Percentiles rank a stretch among this genome's conserved stretches.
These are phyloP conservation scores for Palythoa caribaeorum DNA, from an alignment of 92 coral and sea anemone species.

Conservation along the genomic window DNA sequence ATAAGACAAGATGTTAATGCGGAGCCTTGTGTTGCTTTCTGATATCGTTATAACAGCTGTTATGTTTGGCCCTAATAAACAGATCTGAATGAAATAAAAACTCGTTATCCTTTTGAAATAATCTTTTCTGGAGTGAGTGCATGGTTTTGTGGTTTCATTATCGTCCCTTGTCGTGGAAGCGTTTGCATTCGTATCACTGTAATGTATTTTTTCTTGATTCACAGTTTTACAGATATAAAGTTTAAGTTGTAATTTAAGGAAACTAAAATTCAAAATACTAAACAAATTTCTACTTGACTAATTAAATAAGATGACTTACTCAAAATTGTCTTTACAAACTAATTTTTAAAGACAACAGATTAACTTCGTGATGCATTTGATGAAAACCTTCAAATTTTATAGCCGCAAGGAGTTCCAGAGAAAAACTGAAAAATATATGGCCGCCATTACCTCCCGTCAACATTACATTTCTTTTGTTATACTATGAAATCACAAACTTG, in stretches of 20 bases:
- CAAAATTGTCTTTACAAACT: not conserved
- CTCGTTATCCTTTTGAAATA: conserved; percentile 3
- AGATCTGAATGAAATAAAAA: not conserved
- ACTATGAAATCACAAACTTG: too few species aligned
- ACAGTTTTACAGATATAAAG: not conserved
- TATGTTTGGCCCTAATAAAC: not conserved
- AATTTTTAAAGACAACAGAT: not conserved
- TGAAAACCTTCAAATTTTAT: not conserved
- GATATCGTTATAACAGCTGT: conserved; percentile 13
- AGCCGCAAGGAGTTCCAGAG: not conserved
- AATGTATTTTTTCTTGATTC: not conserved
- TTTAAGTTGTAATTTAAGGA: not conserved
- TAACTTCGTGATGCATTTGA: not conserved
- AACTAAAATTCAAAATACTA: not conserved
- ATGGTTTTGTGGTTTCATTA: conserved; percentile 19
- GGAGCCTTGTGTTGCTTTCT: not conserved
- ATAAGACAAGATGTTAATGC: conserved; percentile 24
- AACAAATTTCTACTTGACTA: not conserved
- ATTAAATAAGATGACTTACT: not conserved
- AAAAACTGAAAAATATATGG: not conserved
- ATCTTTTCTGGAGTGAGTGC: conserved; percentile 4
- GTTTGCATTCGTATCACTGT: not conserved
- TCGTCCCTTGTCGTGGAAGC: not conserved
- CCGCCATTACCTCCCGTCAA: not conserved
- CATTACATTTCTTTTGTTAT: not conserved